These are phyloP conservation scores for Holacanthella duospinosa DNA, from an alignment of 2,888 invertebrate species.

Conservation along the genomic window DNA sequence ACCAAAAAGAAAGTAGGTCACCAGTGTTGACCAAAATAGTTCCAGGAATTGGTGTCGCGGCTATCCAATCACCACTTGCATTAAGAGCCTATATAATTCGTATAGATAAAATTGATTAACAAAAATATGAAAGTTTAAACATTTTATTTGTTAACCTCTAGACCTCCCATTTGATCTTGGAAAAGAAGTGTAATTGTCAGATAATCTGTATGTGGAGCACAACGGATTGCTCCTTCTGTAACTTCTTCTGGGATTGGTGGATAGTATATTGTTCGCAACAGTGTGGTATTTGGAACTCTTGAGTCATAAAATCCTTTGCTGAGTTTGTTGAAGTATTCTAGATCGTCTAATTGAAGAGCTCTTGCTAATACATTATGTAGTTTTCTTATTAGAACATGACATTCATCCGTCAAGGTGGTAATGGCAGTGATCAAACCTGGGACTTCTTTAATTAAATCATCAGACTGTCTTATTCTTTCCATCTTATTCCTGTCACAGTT, in stretches of 20 bases:
- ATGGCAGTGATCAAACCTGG: constrained; percentile 57
- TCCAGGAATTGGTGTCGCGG: constrained; percentile 63
- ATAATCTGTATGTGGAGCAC: constrained; percentile 62
- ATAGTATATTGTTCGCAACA: constrained; percentile 60
- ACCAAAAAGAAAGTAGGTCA: constrained; percentile 65
- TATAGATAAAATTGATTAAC: background rate
- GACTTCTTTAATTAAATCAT: constrained; percentile 45
- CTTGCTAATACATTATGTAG: constrained; percentile 46
- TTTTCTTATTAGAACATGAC: constrained; percentile 56
- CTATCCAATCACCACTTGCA: constrained; percentile 57
- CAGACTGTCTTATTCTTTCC: background rate
- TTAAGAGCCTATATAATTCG: constrained; percentile 49
- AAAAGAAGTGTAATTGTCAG: constrained; percentile 64
- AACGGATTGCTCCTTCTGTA: constrained; percentile 50
- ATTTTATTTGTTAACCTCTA: too few species aligned
- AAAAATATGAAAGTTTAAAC: too few species aligned
- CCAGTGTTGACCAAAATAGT: constrained; percentile 66
- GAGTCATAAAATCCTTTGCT: constrained; percentile 19
- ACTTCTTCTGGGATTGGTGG: constrained; percentile 47
- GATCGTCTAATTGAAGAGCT: constrained; percentile 24
- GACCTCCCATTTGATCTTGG: constrained; percentile 61
- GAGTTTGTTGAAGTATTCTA: constrained; percentile 23
- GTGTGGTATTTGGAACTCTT: constrained; percentile 49
- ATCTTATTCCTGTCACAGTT: constrained; percentile 16
- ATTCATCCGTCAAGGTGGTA: constrained; percentile 54